phyloP scores from a whole-genome alignment of 2,888 invertebrate genomes.

The Melanophora roralis region DNA sequence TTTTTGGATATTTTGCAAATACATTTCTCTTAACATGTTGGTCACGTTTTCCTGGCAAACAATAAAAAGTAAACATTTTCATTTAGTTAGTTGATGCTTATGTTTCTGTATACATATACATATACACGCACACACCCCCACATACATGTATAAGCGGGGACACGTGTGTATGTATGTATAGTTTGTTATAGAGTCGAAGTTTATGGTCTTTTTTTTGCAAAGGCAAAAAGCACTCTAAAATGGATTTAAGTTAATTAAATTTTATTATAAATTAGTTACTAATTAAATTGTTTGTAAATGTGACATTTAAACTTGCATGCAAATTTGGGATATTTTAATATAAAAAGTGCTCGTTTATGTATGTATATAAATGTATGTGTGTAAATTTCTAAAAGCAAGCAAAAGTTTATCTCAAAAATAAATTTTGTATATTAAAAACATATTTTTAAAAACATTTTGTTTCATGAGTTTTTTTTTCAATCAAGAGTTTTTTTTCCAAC shows the following conservation, averaged over 20 bases:
- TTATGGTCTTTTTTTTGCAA: not conserved
- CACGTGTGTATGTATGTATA: not conserved
- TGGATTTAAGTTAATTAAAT: conserved; percentile 65
- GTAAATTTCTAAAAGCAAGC: too few species aligned
- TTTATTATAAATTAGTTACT: conserved; percentile 64
- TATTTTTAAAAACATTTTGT: too few species aligned
- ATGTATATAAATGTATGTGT: not conserved
- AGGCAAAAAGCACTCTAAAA: conserved; percentile 56
- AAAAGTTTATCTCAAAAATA: conserved; percentile 24
- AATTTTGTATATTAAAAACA: conserved; percentile 47
- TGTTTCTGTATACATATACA: conserved; percentile 5
- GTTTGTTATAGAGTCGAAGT: too few species aligned
- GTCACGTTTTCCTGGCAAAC: conserved; percentile 41
- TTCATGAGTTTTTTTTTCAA: too few species aligned
- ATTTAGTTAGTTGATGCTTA: conserved; percentile 25
- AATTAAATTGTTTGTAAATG: conserved; percentile 66
- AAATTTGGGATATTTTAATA: not conserved
- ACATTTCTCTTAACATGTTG: conserved; percentile 18
- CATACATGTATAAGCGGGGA: too few species aligned
- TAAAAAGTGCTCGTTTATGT: not conserved
- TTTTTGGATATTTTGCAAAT: not conserved
- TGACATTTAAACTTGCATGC: conserved; percentile 28
- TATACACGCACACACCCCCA: too few species aligned
- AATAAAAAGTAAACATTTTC: conserved; percentile 8
- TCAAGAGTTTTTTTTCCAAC: too few species aligned